phyloP scores from a whole-genome alignment of 2,113 vertebrate genomes.

The Leptobrachium ailaonicum region DNA sequence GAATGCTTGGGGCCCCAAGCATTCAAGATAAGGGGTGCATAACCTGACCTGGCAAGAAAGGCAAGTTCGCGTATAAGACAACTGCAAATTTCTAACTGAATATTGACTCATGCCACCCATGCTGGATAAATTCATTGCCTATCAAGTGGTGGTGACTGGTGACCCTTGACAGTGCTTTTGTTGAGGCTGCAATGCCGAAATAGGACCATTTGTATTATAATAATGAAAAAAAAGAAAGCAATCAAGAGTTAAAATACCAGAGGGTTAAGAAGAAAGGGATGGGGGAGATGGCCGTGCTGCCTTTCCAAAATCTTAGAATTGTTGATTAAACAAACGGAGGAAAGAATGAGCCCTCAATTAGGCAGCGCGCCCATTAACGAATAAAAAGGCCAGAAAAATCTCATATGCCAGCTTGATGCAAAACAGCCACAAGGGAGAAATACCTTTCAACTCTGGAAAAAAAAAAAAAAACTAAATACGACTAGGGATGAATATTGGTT shows the following conservation, averaged over 20 bases:
- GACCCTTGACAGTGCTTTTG: background rate
- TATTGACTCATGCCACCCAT: too few species aligned
- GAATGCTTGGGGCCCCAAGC: too few species aligned
- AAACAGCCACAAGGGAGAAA: background rate
- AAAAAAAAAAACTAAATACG: background rate
- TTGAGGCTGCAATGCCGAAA: background rate
- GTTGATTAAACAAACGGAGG: slow-evolving; percentile 41
- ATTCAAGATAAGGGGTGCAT: too few species aligned
- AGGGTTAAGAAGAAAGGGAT: slow-evolving; percentile 1
- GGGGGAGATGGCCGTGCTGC: background rate
- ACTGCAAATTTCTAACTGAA: too few species aligned
- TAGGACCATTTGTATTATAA: too few species aligned
- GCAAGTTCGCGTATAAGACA: too few species aligned
- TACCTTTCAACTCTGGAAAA: background rate
- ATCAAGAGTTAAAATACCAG: background rate
- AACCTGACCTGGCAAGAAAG: too few species aligned
- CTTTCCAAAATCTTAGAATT: slow-evolving; percentile 17
- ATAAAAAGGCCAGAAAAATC: slow-evolving; percentile 19
- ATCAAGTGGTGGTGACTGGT: too few species aligned
- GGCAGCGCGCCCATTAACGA: slow-evolving; percentile 31
- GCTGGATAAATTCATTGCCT: too few species aligned
- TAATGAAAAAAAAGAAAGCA: background rate
- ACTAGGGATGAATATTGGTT: too few species aligned
- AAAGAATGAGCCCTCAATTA: slow-evolving; percentile 38
- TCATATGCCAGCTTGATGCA: slow-evolving; percentile 14